phyloP scores from a whole-genome alignment of 2,113 vertebrate genomes.

The Nothobranchius furzeri region DNA sequence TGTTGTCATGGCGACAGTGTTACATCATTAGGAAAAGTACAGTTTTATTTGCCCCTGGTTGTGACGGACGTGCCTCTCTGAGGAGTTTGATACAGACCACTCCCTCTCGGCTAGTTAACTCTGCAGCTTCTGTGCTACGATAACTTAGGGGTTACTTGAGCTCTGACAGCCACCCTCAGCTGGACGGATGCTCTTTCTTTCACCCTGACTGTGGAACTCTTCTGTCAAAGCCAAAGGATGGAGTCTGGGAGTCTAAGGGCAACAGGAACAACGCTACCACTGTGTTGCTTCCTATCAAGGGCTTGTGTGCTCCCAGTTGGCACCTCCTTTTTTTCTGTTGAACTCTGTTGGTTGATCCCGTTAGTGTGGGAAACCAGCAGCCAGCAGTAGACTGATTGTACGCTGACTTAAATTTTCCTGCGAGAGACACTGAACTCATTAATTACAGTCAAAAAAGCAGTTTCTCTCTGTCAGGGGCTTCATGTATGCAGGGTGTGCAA shows the following conservation, averaged over 20 bases:
- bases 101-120: conserved; percentile 5
- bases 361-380: too few species aligned
- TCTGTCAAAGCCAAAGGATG: conserved; percentile 28
- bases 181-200: conserved; percentile 13
- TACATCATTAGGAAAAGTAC: conserved; percentile 33
- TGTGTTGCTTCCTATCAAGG: conserved; percentile 3
- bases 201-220: neutral
- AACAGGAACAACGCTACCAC: conserved; percentile 23
- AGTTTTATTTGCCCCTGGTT: conserved; percentile 16
- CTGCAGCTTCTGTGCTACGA: conserved; percentile 14
- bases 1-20: conserved; percentile 10
- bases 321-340: neutral
- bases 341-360: too few species aligned
- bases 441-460: too few species aligned
- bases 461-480: too few species aligned
- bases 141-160: conserved; percentile 9
- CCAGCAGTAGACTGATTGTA: too few species aligned
- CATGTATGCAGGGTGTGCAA: too few species aligned
- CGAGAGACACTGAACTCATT: too few species aligned
- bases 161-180: conserved; percentile 15
- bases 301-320: conserved; percentile 5
- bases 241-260: conserved; percentile 36
- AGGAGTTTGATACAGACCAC: conserved; percentile 4
- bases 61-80: conserved; percentile 1
- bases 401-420: too few species aligned